Evolutionary conservation across 2,113 vertebrate genomes (phyloP), one percentile per base, ranked within the genome.

Genomic region (Macroglossus sobrinus): DNA sequence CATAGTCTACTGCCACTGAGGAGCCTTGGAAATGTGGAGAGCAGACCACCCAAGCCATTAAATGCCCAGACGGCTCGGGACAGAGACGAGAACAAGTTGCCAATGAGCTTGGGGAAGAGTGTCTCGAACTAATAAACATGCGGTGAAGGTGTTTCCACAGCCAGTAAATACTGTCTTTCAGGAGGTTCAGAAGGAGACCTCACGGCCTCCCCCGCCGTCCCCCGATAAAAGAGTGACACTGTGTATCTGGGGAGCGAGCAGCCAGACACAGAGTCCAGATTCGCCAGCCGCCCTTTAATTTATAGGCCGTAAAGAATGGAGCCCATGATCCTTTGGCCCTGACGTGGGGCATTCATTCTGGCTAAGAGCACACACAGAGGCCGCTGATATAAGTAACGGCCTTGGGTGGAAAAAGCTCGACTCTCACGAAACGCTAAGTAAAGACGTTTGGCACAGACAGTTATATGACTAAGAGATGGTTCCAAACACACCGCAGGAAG

Each of bases 101-200:
- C 96, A 96, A 89, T 92, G 96, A 93, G 93, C 96, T 74, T 13
- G 59, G 79, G 93, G 84, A 92, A 75, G 97, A 95, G 72, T 47
- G 22, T 69, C 94, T 97, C 96, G 71, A 96, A 94, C 81, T 98
- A 98, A 98, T 94, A 98, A 97, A 97, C 84, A 85, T 38, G 68
- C 0, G 71, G 79, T 86, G 75, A 93, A 98, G 97, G 81, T 91
- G 95, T 97, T 97, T 98, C 75, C 89, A 94, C 28, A 68, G 80
- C 92, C 79, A 69, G 96, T 93, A 98, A 98, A 97, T 47, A 96
- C 88, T 1, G 79, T 97, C 97, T 98, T 97, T 97, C 93, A 98
- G 61, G 95, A 98, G 97, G 55, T 90, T 96, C 94, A 66, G n/a
- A 64, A 89, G 91, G 35, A 97, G 43, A 81, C 7, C 85, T 86